phyloP scores from a whole-genome alignment of 2,888 invertebrate genomes.

The Caenorhabditis sp. region DNA sequence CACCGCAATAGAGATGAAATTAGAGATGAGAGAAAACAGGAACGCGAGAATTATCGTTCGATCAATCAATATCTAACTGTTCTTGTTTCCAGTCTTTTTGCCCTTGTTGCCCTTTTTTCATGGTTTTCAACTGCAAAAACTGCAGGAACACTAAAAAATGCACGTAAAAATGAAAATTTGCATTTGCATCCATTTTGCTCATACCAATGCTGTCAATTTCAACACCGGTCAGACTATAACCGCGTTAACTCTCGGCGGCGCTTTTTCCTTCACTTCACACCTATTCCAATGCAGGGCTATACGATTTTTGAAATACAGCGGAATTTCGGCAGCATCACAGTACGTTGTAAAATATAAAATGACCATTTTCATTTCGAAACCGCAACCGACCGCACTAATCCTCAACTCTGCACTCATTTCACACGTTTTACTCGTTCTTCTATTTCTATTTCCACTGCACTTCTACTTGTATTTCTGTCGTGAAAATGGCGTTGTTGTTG shows the following conservation, averaged over 20 bases:
- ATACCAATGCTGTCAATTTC: too few relatives aligned
- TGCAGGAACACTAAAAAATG: not conserved
- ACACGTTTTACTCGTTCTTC: not conserved
- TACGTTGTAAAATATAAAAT: conserved; percentile 2
- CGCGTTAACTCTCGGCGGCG: too few relatives aligned
- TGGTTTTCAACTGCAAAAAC: too few relatives aligned
- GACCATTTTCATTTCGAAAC: too few relatives aligned
- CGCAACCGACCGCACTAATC: too few relatives aligned
- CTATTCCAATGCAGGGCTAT: conserved; percentile 40
- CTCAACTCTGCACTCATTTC: too few relatives aligned
- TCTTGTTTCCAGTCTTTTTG: too few relatives aligned
- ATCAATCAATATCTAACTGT: conserved; percentile 21
- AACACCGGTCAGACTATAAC: too few relatives aligned
- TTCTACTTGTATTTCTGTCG: conserved; percentile 14
- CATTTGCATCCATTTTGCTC: not conserved
- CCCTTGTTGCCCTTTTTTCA: not conserved
- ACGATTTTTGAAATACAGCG: conserved; percentile 33
- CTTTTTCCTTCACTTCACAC: not conserved
- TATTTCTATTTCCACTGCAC: not conserved
- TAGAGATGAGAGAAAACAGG: not conserved
- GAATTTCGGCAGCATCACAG: conserved; percentile 15
- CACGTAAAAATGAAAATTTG: not conserved
- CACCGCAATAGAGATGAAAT: not conserved
- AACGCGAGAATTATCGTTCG: conserved; percentile 1
- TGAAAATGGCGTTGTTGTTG: conserved; percentile 18